phyloP scores from a whole-genome alignment of 2,113 vertebrate species.

The Triplophysa tibetana region DNA sequence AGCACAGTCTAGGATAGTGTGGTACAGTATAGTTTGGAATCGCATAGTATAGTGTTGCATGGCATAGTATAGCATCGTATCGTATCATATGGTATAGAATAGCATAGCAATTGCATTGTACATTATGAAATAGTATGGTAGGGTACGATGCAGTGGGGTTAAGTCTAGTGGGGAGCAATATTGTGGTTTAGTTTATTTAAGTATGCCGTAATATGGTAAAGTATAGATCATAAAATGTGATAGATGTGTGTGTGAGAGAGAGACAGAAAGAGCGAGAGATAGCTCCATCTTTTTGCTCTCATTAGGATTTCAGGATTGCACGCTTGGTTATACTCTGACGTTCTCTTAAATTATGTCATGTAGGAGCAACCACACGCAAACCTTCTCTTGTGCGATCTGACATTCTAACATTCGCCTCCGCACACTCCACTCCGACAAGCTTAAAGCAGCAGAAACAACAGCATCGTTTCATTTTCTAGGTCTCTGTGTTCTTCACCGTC shows the following conservation, averaged over 20 bases:
- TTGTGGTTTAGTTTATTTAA: not conserved
- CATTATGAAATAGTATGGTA: no score
- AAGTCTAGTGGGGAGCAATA: no score
- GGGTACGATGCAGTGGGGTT: no score
- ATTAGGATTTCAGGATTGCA: slow-evolving; percentile 58
- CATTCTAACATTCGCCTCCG: slow-evolving; percentile 39
- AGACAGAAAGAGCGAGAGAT: slow-evolving; percentile 26
- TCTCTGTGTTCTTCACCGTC: slow-evolving; percentile 52
- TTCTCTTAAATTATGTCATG: slow-evolving; percentile 67
- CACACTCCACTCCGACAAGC: slow-evolving; percentile 11
- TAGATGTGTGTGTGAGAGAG: not conserved
- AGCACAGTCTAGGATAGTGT: not conserved
- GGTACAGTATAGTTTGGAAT: not conserved
- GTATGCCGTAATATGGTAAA: no score
- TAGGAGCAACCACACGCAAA: slow-evolving; percentile 64
- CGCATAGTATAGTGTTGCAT: not conserved
- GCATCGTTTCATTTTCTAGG: slow-evolving; percentile 44
- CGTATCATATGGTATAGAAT: not conserved
- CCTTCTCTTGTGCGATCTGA: slow-evolving; percentile 38
- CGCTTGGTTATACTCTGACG: slow-evolving; percentile 61
- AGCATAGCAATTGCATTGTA: not conserved
- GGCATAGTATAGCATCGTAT: not conserved
- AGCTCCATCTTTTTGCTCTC: slow-evolving; percentile 50
- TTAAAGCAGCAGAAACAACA: slow-evolving; percentile 43
- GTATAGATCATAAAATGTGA: no score